Percentiles rank a stretch among this genome's conserved stretches.
Evolutionary conservation across 1,140 invertebrate genomes (phyloP).

Genomic region (Saccostrea cuccullata): DNA sequence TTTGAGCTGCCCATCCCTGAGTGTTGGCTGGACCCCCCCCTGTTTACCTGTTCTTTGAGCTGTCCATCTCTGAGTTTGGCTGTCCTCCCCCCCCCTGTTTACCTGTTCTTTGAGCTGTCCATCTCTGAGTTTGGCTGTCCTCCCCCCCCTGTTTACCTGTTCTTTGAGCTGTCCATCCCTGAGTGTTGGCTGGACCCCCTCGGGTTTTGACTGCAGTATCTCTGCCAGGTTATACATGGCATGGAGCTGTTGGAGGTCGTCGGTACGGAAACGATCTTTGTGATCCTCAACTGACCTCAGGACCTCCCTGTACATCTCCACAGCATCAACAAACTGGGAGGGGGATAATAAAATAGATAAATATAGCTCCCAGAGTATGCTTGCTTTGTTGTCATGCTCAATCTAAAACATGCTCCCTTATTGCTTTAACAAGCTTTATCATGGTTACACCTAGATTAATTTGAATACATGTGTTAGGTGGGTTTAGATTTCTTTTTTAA

Average conservation of each 20-base stretch:
- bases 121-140: too few species aligned
- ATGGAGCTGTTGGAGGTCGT: constrained; percentile 84
- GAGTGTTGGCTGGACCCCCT: constrained; percentile 80
- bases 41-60: too few species aligned
- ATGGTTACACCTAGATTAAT: too few species aligned
- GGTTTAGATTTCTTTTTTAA: too few species aligned
- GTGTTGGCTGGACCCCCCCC: too few species aligned
- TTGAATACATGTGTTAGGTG: too few species aligned
- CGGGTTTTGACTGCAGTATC: constrained; percentile 71
- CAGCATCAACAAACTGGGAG: constrained; percentile 77
- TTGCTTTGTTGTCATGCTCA: too few species aligned
- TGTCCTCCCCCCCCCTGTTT: too few species aligned
- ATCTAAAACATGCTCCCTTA: too few species aligned
- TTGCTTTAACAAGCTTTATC: too few species aligned
- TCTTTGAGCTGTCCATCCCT: constrained; percentile 81
- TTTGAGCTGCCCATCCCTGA: too few species aligned
- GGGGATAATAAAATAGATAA: neutral
- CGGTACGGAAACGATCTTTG: constrained; percentile 80
- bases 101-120: constrained; percentile 79
- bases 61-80: neutral
- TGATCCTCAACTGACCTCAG: constrained; percentile 81
- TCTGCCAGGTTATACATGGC: constrained; percentile 85
- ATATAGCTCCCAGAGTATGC: neutral
- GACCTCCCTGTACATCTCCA: constrained; percentile 83
- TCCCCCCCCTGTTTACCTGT: too few species aligned